A percentile compares a stretch with the other conserved stretches of the same genome.
Evolutionary conservation across 2,113 vertebrate species (phyloP).

Genomic region (Podiceps cristatus): DNA sequence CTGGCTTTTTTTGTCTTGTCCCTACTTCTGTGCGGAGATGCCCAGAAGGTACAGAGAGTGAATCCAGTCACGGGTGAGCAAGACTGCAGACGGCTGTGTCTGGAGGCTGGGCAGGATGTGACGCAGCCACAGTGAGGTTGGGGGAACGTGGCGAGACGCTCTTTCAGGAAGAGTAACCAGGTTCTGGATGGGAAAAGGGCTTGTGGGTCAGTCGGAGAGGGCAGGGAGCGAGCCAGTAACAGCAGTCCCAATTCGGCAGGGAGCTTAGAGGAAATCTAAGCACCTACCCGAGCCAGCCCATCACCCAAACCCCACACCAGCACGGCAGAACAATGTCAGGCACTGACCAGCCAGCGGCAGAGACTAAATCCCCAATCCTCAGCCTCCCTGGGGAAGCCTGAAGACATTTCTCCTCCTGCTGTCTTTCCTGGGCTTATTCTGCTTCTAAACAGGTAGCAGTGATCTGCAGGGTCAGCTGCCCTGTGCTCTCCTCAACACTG

Average conservation of each 20-base stretch:
- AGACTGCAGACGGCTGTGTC: not conserved
- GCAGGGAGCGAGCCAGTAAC: not conserved
- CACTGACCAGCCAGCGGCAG: not conserved
- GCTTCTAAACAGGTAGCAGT: not conserved
- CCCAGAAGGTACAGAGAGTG: not conserved
- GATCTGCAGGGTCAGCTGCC: not conserved
- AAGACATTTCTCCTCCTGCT: not conserved
- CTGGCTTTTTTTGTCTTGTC: not conserved
- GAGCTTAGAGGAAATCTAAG: not conserved
- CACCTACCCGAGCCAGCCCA: accelerated
- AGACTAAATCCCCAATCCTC: not conserved
- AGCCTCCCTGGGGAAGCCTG: not conserved
- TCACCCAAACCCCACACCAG: not conserved
- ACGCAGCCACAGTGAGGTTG: not conserved
- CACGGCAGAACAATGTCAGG: not conserved
- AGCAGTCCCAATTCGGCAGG: not conserved
- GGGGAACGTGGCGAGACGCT: accelerated
- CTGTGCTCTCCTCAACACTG: not conserved
- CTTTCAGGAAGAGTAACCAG: not conserved
- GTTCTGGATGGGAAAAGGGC: not conserved
- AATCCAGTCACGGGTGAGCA: not conserved
- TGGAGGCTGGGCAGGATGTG: not conserved
- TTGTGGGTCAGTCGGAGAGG: not conserved
- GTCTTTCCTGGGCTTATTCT: not conserved
- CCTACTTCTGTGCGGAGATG: not conserved